Base-by-base conservation (phyloP, 2,797 vertebrate species). In the Chelidonichthys spinosus region DNA sequence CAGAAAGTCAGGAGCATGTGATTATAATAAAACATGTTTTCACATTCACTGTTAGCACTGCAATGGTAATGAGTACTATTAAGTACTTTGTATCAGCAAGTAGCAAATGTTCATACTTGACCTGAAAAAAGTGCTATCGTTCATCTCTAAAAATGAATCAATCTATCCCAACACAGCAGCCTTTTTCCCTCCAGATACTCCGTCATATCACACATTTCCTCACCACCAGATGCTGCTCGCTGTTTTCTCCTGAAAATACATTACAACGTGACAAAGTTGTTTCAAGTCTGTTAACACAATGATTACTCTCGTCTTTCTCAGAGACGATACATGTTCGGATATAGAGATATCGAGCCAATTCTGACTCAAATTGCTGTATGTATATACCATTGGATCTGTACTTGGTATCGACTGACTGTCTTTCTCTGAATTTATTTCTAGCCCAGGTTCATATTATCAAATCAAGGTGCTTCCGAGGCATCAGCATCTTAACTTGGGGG, bases 361-460 rank as follows among this genome's bases (percentile, higher is more conserved):
- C 25, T 25, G 25, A 25, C 25, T 25, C 25, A 25, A 25, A 25
- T 25, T 25, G 25, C 25, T 25, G 42, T 13, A 43, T 8, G 8
- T 42, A 42, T 4, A 32, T 35, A 32, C 52, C 52, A 6, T 54
- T 43, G 1, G 25, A 25, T 25, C 25, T 54, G 32, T 35, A 54
- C 33, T 54, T 3, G 33, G 32, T 5, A 5, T 25, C 25, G 25
- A 15, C 11, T 63, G 4, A 82, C 84, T 72, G 42, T 62, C 70
- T 69, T 39, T 76, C 42, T 76, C 63, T 72, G 46, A 32, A 63
- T 80, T 69, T 80, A 72, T 84, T 74, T 67, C 72, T 86, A 58
- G 36, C 46, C 52, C 61, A 72, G 53, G 87, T 92, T 88, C 47
- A 76, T 82, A 70, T 70, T 77, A 78, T 89, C 90, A 77, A 87